Conservation (phyloP, 2,113 vertebrate genomes). For the Phaetusa simplex region DNA sequence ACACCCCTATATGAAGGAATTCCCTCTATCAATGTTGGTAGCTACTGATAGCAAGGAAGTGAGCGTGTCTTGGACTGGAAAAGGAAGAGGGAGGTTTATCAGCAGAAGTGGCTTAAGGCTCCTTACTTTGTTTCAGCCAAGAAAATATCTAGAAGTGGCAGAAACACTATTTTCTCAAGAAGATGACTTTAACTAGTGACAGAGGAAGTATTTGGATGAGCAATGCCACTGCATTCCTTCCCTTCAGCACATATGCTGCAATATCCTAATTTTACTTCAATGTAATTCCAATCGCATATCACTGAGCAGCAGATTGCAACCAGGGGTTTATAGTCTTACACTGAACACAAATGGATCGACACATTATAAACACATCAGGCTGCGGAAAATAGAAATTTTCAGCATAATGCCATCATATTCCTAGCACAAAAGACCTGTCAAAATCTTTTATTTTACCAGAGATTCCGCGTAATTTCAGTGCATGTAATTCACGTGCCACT, state of each 20-base stretch:
- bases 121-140: neutral
- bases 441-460: neutral
- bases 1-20: neutral
- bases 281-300: neutral
- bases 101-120: neutral
- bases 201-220: neutral
- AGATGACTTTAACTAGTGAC: neutral
- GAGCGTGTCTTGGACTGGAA: neutral
- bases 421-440: neutral
- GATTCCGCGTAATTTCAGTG: neutral
- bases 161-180: neutral
- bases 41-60: neutral
- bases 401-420: neutral
- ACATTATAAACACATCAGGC: neutral
- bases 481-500: neutral
- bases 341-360: neutral
- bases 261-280: neutral
- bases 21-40: neutral
- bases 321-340: neutral
- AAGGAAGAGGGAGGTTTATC: neutral
- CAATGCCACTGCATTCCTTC: neutral
- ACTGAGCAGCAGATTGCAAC: neutral
- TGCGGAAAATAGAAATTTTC: neutral
- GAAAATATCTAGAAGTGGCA: neutral
- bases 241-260: neutral